Base-by-base conservation (phyloP, 2,113 vertebrate species). In the Myotis lucifugus region DNA sequence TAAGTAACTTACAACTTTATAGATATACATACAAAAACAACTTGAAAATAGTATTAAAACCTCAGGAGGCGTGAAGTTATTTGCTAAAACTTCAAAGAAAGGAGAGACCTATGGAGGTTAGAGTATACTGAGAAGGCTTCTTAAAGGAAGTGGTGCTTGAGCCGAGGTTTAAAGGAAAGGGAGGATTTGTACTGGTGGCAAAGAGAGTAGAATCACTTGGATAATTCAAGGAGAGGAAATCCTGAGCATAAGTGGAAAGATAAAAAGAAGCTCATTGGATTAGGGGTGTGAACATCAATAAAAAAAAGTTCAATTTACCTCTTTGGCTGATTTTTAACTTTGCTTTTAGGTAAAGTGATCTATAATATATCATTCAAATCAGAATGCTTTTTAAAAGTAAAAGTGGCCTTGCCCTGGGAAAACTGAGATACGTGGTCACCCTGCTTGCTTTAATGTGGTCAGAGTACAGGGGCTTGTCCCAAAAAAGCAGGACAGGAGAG, bases 321-420 rank as follows among this genome's bases (percentile, higher is more conserved):
- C 34, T 93, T 59, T 78, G n/a, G 23, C 21, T 94, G 42, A 27
- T 91, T 92, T 91, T 92, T 93, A 37, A 85, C 70, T 95, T 92
- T 91, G 11, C 56, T 82, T 59, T 89, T 91, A 64, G 69, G 34
- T 89, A n/a, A 86, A 70, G 77, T 54, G 50, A 50, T 42, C 27
- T 70, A 0, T 48, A 67, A 12, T 52, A 15, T 72, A 50, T 64
- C 50, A 32, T 90, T 40, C 10, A 93, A 40, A 56, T 46, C 29
- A 85, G 42, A 78, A 37, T 13, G 70, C 37, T 42, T 84, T 78
- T 78, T 76, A 50, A 88, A 93, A 52, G n/a, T 90, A 32, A 84
- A 69, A 82, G 15, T 34, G 27, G 7, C 19, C 54, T 25, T 37
- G 9, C 56, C 77, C 50, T 88, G 42, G 40, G 32, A 4, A 78